phyloP scores from a whole-genome alignment of 2,113 vertebrate species.

The Marcusenius ussheri region DNA sequence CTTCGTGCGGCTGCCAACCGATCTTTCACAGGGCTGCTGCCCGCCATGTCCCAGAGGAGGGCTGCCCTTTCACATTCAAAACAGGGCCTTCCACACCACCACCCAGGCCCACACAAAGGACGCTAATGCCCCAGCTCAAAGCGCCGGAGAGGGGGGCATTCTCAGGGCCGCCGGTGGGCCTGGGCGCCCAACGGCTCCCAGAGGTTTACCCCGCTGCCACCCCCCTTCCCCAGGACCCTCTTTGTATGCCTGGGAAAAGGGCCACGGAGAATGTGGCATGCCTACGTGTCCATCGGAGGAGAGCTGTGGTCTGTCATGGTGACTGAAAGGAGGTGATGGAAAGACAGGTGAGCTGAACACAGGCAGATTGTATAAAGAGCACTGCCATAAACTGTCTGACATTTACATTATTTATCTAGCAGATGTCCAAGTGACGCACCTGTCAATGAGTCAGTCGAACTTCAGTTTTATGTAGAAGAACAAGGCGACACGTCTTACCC shows the following conservation, averaged over 20 bases:
- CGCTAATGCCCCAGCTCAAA: conserved; percentile 9
- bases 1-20: conserved; percentile 36
- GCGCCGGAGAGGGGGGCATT: neutral
- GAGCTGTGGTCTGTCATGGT: neutral
- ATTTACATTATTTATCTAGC: neutral
- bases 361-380: neutral
- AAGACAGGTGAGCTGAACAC: neutral
- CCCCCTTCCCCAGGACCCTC: neutral
- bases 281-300: neutral
- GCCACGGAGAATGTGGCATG: neutral
- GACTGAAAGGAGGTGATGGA: neutral
- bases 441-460: neutral
- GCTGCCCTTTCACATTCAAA: conserved; percentile 50
- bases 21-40: conserved; percentile 41
- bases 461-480: neutral
- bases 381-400: neutral
- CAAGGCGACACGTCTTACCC: neutral
- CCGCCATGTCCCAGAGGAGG: conserved; percentile 34
- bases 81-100: conserved; percentile 28
- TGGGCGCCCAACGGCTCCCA: neutral
- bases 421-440: neutral
- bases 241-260: conserved; percentile 20
- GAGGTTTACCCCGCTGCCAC: neutral
- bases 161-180: neutral
- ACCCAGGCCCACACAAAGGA: conserved; percentile 34